Conservation (phyloP, 2,113 vertebrate species). For the Apteryx mantelli region DNA sequence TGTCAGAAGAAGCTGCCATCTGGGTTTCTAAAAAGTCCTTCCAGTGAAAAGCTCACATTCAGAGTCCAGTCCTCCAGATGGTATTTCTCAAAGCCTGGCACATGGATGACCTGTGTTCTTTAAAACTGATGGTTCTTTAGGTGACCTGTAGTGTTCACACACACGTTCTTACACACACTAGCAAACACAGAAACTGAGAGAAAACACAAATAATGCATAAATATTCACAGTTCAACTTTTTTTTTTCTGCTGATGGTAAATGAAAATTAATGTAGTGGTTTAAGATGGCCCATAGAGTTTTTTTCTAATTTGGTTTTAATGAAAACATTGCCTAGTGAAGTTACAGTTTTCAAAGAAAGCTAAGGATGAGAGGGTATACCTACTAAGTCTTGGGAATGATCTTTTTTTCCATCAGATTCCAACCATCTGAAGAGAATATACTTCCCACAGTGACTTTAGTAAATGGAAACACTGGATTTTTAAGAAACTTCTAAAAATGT, state of each 20-base stretch:
- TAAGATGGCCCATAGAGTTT: not conserved
- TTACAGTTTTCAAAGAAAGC: not conserved
- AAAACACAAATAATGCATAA: not conserved
- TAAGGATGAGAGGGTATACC: not conserved
- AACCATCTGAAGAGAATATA: not conserved
- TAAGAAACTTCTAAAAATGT: not conserved
- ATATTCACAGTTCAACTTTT: not conserved
- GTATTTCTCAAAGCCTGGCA: not conserved
- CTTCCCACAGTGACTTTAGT: not conserved
- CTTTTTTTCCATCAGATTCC: not conserved
- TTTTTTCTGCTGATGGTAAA: not conserved
- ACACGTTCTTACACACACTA: not conserved
- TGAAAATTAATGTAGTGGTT: not conserved
- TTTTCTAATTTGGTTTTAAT: not conserved
- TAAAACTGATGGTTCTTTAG: not conserved
- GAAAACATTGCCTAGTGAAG: not conserved
- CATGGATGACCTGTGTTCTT: not conserved
- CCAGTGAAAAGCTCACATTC: not conserved
- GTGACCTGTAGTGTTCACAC: not conserved
- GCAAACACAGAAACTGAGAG: not conserved
- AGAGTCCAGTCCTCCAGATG: not conserved
- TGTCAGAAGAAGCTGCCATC: not conserved
- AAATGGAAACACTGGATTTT: not conserved
- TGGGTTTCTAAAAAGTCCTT: not conserved
- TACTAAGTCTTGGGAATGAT: not conserved